A percentile compares a stretch with the other conserved stretches of the same genome.
Conservation (phyloP, 2,797 vertebrate species). For the Eremophila alpestris region DNA sequence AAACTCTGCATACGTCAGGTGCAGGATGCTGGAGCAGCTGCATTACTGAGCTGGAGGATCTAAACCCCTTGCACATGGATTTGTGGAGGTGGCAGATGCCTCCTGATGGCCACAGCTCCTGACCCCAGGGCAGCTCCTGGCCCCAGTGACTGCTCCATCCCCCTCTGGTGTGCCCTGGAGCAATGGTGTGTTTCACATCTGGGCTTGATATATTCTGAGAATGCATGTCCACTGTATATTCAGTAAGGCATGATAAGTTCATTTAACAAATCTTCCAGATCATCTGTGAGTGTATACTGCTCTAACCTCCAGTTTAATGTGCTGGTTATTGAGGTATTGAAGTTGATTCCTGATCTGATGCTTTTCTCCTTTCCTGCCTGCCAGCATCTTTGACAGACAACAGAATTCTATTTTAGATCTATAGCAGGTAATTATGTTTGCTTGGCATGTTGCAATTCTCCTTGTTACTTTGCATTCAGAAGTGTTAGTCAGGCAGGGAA, state of each 20-base stretch:
- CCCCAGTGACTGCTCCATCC: not conserved
- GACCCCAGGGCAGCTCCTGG: not conserved
- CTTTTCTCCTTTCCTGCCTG: not conserved
- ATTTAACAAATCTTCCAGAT: not conserved
- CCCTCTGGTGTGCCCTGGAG: not conserved
- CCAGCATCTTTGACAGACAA: not conserved
- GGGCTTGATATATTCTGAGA: not conserved
- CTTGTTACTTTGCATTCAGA: not conserved
- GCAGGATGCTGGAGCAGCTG: not conserved
- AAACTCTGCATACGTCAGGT: not conserved
- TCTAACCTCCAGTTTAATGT: not conserved
- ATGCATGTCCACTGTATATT: not conserved
- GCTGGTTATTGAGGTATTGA: not conserved
- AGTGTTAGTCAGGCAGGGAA: not conserved
- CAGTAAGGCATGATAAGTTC: not conserved
- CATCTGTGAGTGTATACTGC: not conserved
- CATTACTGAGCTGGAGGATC: not conserved
- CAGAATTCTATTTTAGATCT: not conserved
- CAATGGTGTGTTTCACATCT: not conserved
- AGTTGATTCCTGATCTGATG: not conserved
- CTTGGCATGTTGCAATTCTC: not conserved
- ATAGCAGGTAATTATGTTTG: not conserved
- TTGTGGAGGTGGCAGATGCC: accelerated
- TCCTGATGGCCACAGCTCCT: not conserved
- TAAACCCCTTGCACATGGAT: not conserved